A percentile compares a stretch with the other conserved stretches of the same genome.
These are phyloP conservation scores for Chauna torquata DNA, from an alignment of 2,113 vertebrate species.

Conservation along the genomic window DNA sequence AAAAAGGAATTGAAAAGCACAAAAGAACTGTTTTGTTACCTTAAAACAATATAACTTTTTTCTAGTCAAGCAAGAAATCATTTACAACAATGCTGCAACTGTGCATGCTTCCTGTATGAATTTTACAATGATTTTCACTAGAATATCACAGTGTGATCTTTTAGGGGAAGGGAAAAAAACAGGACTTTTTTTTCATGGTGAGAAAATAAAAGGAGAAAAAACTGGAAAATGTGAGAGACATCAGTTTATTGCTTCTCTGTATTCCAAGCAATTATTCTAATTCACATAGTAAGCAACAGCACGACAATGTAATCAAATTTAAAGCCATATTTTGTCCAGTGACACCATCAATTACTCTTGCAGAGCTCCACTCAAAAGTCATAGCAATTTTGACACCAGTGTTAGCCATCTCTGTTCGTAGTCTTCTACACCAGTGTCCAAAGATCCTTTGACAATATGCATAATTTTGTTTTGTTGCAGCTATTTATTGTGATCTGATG, in stretches of 20 bases:
- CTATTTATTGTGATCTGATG: slow-evolving; percentile 66
- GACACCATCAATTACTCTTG: slow-evolving; percentile 64
- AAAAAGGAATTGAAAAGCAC: slow-evolving; percentile 92
- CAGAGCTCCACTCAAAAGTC: slow-evolving; percentile 56
- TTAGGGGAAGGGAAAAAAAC: slow-evolving; percentile 69
- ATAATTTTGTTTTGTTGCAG: slow-evolving; percentile 67
- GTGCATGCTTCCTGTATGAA: slow-evolving; percentile 83
- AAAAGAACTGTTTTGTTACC: slow-evolving; percentile 92
- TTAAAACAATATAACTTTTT: slow-evolving; percentile 87
- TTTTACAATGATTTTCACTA: slow-evolving; percentile 82
- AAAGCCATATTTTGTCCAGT: slow-evolving; percentile 86
- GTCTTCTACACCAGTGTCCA: slow-evolving; percentile 70
- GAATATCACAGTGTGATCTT: slow-evolving; percentile 81
- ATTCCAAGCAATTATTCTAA: slow-evolving; percentile 77
- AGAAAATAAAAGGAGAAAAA: slow-evolving; percentile 78
- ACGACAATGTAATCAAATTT: slow-evolving; percentile 78
- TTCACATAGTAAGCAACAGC: slow-evolving; percentile 72
- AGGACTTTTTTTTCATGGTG: slow-evolving; percentile 66
- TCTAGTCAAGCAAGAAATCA: slow-evolving; percentile 82
- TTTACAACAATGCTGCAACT: slow-evolving; percentile 83
- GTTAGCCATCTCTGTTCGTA: slow-evolving; percentile 68
- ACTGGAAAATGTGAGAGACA: slow-evolving; percentile 81
- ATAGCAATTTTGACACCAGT: slow-evolving; percentile 56
- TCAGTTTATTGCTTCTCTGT: slow-evolving; percentile 80
- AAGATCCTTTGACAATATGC: slow-evolving; percentile 76